A percentile compares a stretch with the other conserved stretches of the same genome.
These are phyloP conservation scores for Acronicta psi DNA, from an alignment of 2,888 invertebrate genomes.

Conservation along the genomic window DNA sequence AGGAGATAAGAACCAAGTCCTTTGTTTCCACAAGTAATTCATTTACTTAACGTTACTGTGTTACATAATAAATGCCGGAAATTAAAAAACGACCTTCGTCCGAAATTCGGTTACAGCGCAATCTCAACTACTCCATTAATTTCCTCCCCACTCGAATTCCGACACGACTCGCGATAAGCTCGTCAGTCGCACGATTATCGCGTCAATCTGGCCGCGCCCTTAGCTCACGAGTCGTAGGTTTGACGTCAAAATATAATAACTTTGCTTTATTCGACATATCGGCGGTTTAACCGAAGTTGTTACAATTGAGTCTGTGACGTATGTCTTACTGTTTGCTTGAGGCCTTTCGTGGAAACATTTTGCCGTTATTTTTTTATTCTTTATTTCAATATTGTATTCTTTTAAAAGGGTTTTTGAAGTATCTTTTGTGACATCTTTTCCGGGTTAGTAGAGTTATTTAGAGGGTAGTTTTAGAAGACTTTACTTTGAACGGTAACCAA, in stretches of 20 bases:
- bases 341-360: not conserved
- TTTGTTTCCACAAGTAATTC: not conserved
- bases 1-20: not conserved
- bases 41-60: not conserved
- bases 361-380: constrained; percentile 12
- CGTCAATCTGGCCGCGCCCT: constrained; percentile 23
- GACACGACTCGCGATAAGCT: constrained; percentile 27
- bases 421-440: constrained; percentile 18
- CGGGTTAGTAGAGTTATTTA: constrained; percentile 1
- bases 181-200: constrained; percentile 33
- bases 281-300: constrained; percentile 20
- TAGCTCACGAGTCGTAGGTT: not conserved
- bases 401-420: constrained; percentile 14
- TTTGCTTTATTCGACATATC: constrained; percentile 11
- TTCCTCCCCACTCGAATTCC: constrained; percentile 35
- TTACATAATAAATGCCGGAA: constrained; percentile 10
- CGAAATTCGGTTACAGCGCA: constrained; percentile 11
- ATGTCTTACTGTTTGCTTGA: constrained; percentile 13
- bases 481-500: not conserved
- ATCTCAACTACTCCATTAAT: constrained; percentile 44
- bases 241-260: constrained; percentile 21
- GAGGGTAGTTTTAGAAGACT: not conserved
- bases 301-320: constrained; percentile 5
- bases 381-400: constrained; percentile 22
- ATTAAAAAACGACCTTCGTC: constrained; percentile 33